Base-by-base conservation (phyloP, 2,888 invertebrate genomes). In the Lordiphosa fenestrarum region DNA sequence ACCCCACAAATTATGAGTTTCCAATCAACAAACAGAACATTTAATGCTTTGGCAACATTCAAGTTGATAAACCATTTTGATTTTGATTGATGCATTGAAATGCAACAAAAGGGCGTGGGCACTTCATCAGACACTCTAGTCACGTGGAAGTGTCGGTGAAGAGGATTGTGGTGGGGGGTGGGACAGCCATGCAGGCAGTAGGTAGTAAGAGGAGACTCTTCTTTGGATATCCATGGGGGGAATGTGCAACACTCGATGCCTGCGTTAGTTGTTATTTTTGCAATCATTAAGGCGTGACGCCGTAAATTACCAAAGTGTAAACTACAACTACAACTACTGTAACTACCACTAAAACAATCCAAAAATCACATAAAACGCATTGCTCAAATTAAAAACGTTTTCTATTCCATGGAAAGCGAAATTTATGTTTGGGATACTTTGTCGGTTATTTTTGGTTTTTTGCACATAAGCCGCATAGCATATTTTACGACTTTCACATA, bases 251-350 rank as follows among this genome's bases (percentile, higher is more conserved):
- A 42, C 55, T 50, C 37, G 44, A 46, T 46, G 39, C 30, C 42
- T 44, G 19, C 44, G 21, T 39, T 41, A 44, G 55, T 71, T 61
- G 68, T 58, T 73, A 60, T 69, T 63, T 71, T 55, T 62, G 69
- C 65, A 78, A 58, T 69, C 84, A 82, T 82, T 84, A 82, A 84
- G 73, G 78, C 81, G 84, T 82, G 69, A 82, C 78, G 82, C 67
- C 64, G 75, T 74, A 69, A 77, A 82, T 78, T 71, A 71, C 66
- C 75, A 73, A 82, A 73, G 71, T 78, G 66, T 77, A 73, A 64
- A 51, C 66, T 62, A 58, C 55, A 52, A 44, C 42, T 50, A 51
- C 55, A 52, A 44, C 42, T 52, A 51, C 53, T 56, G 44, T 44
- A 37, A 47, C 42, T 44, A 53, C 37, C 53, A 52, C 37, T 59